Evolutionary conservation across 2,113 vertebrate genomes (phyloP).

Genomic region (Agapornis roseicollis): DNA sequence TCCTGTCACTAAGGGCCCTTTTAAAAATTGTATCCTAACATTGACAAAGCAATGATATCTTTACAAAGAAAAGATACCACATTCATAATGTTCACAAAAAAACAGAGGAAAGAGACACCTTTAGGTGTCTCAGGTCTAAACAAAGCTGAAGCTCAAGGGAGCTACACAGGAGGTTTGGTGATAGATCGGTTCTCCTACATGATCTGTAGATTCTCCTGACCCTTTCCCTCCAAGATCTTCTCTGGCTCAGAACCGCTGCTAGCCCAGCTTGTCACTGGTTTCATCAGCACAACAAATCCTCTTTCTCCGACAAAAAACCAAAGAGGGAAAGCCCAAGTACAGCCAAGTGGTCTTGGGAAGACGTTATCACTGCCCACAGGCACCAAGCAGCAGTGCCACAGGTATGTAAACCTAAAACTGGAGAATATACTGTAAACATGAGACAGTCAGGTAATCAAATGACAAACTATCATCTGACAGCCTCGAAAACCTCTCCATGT

Average conservation of each 20-base stretch:
- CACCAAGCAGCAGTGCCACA: background rate
- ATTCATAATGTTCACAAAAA: background rate
- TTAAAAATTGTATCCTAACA: background rate
- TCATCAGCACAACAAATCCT: background rate
- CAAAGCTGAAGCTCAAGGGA: background rate
- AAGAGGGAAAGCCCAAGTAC: background rate
- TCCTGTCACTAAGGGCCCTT: background rate
- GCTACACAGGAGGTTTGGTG: background rate
- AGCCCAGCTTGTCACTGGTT: background rate
- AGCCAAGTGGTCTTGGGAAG: background rate
- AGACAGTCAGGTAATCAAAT: constrained; percentile 33
- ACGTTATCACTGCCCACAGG: background rate
- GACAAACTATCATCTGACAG: background rate
- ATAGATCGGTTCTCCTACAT: background rate
- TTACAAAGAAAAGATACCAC: background rate
- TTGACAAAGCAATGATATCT: background rate
- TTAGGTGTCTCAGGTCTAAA: background rate
- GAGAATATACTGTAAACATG: background rate
- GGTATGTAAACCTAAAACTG: background rate
- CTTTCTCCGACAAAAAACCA: background rate
- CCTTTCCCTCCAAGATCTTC: background rate
- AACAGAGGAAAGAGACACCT: background rate
- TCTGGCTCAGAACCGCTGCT: background rate
- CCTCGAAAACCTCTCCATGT: background rate
- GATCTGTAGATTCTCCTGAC: background rate